These are phyloP conservation scores for Drosophila vallismaia DNA, from an alignment of 2,888 invertebrate species.

Conservation along the genomic window DNA sequence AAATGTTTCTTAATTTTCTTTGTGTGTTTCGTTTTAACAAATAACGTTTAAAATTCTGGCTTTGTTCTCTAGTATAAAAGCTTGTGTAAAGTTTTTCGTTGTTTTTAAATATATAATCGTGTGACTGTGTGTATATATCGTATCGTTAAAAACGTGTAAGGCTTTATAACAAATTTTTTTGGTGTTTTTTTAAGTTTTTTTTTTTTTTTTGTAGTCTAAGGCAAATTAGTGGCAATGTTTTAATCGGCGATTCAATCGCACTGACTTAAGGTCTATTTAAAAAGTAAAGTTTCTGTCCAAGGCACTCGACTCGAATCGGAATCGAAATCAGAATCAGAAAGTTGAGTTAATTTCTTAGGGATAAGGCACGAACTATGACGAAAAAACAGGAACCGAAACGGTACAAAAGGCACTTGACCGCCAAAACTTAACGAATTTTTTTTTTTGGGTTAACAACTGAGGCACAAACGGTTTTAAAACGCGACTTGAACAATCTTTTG, in stretches of 20 bases:
- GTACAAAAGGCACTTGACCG: slow-evolving; percentile 49
- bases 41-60: slow-evolving; percentile 26
- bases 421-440: slow-evolving; percentile 46
- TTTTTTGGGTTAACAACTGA: slow-evolving; percentile 55
- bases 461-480: slow-evolving; percentile 66
- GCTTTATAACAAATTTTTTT: slow-evolving; percentile 48
- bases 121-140: slow-evolving; percentile 38
- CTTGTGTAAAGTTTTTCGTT: slow-evolving; percentile 43
- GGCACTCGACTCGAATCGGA: slow-evolving; percentile 61
- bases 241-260: slow-evolving; percentile 26
- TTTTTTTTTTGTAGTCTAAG: slow-evolving; percentile 44
- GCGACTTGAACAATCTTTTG: slow-evolving; percentile 36
- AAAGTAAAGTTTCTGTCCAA: slow-evolving; percentile 46
- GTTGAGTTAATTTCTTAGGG: slow-evolving; percentile 25
- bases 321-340: slow-evolving; percentile 2
- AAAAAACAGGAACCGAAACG: slow-evolving; percentile 46
- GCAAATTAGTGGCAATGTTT: slow-evolving; percentile 69
- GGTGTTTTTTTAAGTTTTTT: slow-evolving; percentile 18
- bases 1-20: background rate
- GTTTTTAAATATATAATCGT: slow-evolving; percentile 39
- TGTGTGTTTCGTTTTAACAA: slow-evolving; percentile 47
- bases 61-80: slow-evolving; percentile 51
- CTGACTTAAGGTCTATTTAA: slow-evolving; percentile 38
- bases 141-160: slow-evolving; percentile 45
- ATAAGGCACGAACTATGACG: slow-evolving; percentile 54